Conservation (phyloP, 2,797 vertebrate genomes). For the Carduelis carduelis region DNA sequence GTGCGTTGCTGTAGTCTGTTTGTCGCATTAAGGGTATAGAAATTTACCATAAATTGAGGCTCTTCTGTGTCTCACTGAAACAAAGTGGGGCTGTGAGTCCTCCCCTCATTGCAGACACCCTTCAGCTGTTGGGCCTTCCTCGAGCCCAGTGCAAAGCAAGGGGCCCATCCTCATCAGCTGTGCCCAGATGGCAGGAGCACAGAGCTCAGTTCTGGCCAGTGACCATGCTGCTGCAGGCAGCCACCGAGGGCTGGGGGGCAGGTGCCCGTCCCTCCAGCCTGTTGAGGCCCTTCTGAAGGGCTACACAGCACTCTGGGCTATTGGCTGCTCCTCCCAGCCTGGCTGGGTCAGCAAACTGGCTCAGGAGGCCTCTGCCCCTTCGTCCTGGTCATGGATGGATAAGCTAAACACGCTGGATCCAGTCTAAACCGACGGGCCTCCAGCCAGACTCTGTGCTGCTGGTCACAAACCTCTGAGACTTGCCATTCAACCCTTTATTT, state of each 20-base stretch:
- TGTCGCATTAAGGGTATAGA: not conserved
- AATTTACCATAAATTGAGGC: not conserved
- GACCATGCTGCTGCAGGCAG: not conserved
- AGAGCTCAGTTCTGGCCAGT: not conserved
- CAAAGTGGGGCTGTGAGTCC: not conserved
- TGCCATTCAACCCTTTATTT: not conserved
- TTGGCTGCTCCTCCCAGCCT: not conserved
- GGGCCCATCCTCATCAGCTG: not conserved
- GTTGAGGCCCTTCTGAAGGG: not conserved
- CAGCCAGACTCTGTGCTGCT: not conserved
- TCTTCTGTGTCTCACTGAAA: not conserved
- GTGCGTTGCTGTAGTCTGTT: not conserved
- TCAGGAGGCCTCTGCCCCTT: no score
- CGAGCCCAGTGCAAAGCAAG: not conserved
- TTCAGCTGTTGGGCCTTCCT: not conserved
- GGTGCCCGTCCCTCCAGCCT: not conserved
- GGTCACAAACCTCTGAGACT: not conserved
- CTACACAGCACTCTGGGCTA: not conserved
- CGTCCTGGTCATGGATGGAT: not conserved
- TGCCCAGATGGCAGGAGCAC: no score
- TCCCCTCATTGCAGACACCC: not conserved
- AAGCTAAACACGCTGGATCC: not conserved
- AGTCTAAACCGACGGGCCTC: not conserved
- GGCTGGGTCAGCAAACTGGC: not conserved
- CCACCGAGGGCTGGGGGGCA: no score